Evolutionary conservation across 2,888 invertebrate genomes (phyloP).

Genomic region (Acronicta alni): DNA sequence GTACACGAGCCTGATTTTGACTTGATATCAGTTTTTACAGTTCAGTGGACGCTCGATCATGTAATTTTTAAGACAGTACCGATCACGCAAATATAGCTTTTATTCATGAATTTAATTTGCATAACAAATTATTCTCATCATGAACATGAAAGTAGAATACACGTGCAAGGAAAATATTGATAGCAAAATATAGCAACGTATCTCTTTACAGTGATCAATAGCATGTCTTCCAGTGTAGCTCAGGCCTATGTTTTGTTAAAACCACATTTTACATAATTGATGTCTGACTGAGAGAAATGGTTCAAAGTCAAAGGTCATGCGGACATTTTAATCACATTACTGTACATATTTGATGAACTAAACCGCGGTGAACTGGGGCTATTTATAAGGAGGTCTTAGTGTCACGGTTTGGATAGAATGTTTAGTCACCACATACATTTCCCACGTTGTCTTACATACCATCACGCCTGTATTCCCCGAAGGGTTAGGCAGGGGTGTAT

Average conservation of each 20-base stretch:
- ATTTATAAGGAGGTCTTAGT: conserved; percentile 15
- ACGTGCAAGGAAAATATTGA: background rate
- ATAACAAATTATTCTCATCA: too few species aligned
- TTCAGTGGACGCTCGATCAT: conserved; percentile 1
- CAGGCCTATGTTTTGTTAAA: conserved; percentile 26
- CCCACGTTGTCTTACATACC: too few species aligned
- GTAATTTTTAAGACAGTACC: too few species aligned
- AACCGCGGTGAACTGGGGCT: conserved; percentile 13
- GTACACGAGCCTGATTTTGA: conserved; percentile 40
- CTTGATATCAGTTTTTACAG: conserved; percentile 38
- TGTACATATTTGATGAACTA: conserved; percentile 45
- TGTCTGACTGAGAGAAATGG: conserved; percentile 45
- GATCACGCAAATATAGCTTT: too few species aligned
- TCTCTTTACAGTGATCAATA: conserved; percentile 8
- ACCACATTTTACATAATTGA: conserved; percentile 59
- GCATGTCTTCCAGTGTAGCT: conserved; percentile 42
- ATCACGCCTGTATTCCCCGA: too few species aligned
- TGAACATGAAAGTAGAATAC: background rate
- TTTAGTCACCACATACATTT: background rate
- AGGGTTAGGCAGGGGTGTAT: too few species aligned
- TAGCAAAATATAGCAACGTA: background rate
- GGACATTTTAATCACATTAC: conserved; percentile 55
- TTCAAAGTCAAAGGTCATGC: conserved; percentile 45
- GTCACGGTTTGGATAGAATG: background rate
- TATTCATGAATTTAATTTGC: too few species aligned